phyloP scores from a whole-genome alignment of 2,888 invertebrate species.

The Pseudococcus longispinus region DNA sequence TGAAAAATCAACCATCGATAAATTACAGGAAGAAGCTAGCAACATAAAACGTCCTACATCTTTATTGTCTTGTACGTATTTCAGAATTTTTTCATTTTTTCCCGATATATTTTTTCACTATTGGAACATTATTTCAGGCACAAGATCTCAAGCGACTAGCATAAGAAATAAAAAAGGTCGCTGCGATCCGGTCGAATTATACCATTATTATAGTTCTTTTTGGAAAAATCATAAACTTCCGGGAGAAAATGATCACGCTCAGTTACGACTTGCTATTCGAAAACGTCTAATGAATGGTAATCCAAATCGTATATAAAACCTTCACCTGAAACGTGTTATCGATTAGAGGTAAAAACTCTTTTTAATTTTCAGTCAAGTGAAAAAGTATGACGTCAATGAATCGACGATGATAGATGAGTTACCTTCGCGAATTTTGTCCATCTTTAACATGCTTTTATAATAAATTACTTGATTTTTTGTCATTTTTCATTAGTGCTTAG shows the following conservation, averaged over 20 bases:
- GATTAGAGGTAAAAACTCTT: not conserved
- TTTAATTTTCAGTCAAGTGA: slow-evolving; percentile 36
- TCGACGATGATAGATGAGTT: not conserved
- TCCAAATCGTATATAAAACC: not conserved
- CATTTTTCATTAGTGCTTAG: too few relatives aligned
- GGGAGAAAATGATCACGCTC: slow-evolving; percentile 53
- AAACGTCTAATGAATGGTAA: slow-evolving; percentile 52
- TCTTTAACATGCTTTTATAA: not conserved
- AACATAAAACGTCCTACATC: not conserved
- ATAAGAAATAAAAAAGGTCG: slow-evolving; percentile 25
- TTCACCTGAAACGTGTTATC: not conserved
- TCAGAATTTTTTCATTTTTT: not conserved
- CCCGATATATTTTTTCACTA: not conserved
- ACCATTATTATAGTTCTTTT: slow-evolving; percentile 52
- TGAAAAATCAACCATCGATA: not conserved
- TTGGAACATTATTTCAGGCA: not conserved
- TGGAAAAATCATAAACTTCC: slow-evolving; percentile 54
- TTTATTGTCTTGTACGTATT: slow-evolving; percentile 5
- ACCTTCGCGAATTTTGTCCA: not conserved
- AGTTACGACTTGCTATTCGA: slow-evolving; percentile 42
- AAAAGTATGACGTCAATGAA: not conserved
- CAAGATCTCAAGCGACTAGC: not conserved
- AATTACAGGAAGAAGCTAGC: not conserved
- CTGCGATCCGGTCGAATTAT: slow-evolving; percentile 51
- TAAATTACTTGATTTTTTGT: not conserved